Percentiles rank a stretch among this genome's conserved stretches.
phyloP scores from a whole-genome alignment of 2,113 vertebrate species.

The Amia ocellicauda region DNA sequence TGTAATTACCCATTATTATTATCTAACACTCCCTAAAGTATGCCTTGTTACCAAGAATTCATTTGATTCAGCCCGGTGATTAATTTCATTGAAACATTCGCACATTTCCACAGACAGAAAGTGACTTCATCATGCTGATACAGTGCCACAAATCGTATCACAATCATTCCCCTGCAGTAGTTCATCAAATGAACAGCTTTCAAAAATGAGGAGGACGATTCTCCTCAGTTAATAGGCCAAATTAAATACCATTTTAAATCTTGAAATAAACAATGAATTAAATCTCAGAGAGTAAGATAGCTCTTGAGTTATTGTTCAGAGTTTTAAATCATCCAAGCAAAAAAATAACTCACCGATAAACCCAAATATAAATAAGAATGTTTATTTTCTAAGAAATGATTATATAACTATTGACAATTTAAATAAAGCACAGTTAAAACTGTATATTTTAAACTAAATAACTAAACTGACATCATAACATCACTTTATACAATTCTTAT shows the following conservation, averaged over 20 bases:
- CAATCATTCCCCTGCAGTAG: background rate
- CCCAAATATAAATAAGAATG: too few species aligned
- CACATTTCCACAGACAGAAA: constrained; percentile 51
- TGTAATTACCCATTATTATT: constrained; percentile 73
- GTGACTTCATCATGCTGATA: constrained; percentile 53
- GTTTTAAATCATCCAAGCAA: too few species aligned
- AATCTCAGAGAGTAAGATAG: background rate
- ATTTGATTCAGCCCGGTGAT: constrained; percentile 68
- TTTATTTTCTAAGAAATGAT: too few species aligned
- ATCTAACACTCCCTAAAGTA: constrained; percentile 72
- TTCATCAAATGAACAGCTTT: background rate
- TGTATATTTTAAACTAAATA: too few species aligned
- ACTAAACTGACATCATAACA: too few species aligned
- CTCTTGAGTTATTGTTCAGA: too few species aligned
- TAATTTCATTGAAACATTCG: constrained; percentile 71
- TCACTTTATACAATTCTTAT: too few species aligned
- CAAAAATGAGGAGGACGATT: background rate
- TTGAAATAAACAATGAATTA: constrained; percentile 2
- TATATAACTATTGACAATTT: too few species aligned
- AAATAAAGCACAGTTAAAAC: too few species aligned
- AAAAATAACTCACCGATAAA: too few species aligned
- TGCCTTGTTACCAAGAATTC: constrained; percentile 67
- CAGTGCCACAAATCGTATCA: background rate
- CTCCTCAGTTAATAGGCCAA: background rate
- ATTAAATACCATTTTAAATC: background rate